phyloP scores from a whole-genome alignment of 2,113 vertebrate species.

The Oceanodroma tethys region DNA sequence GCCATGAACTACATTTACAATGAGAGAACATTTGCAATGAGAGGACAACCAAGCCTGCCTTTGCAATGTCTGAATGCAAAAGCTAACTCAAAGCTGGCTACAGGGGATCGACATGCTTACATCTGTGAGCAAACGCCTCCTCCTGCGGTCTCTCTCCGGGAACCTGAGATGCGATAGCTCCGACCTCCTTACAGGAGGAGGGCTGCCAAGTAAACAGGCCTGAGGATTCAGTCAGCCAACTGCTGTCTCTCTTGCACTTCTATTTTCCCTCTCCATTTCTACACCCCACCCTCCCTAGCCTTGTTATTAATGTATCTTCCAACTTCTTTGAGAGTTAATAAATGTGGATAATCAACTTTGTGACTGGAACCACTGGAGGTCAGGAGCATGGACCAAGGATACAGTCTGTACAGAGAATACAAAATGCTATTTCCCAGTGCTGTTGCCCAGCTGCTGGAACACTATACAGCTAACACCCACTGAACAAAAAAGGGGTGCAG shows the following conservation, averaged over 20 bases:
- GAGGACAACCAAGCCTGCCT: background rate
- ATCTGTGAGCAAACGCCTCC: background rate
- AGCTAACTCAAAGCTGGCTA: background rate
- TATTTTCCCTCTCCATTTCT: background rate
- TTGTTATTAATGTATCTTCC: background rate
- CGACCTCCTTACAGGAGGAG: background rate
- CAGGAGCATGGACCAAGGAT: background rate
- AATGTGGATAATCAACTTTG: background rate
- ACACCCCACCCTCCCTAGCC: background rate
- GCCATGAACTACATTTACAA: background rate
- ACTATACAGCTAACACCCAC: background rate
- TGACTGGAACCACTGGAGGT: background rate
- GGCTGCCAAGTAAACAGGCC: background rate
- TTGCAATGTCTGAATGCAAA: background rate
- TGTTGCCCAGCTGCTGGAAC: background rate
- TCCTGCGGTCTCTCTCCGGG: background rate
- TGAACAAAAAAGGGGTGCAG: background rate
- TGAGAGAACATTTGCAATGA: background rate
- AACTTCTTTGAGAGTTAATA: background rate
- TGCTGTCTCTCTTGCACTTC: background rate
- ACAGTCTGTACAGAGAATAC: background rate
- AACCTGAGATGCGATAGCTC: background rate
- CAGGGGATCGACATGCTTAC: background rate
- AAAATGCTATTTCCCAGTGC: background rate
- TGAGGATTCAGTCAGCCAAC: background rate